Conservation (phyloP, 2,113 vertebrate species). For the Labrus mixtus region DNA sequence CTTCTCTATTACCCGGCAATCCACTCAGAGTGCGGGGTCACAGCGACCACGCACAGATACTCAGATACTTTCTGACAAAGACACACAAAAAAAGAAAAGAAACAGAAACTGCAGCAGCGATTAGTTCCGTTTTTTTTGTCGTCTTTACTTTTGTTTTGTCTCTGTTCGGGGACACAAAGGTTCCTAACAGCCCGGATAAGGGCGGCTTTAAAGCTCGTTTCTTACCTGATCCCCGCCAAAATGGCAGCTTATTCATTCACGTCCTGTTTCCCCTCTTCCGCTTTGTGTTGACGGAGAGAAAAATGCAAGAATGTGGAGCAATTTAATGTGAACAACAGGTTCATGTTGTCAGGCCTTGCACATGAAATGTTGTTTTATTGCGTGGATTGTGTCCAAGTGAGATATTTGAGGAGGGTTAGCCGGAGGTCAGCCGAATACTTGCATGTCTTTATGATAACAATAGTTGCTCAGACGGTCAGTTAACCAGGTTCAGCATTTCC, state of each 20-base stretch:
- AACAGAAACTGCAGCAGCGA: conserved; percentile 54
- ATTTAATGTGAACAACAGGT: conserved; percentile 35
- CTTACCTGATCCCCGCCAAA: conserved; percentile 30
- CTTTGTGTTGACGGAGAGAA: conserved; percentile 47
- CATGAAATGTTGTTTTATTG: conserved; percentile 26
- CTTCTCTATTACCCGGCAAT: conserved; percentile 70
- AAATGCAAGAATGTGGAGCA: conserved; percentile 54
- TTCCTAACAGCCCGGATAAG: conserved; percentile 32
- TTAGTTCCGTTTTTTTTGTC: conserved; percentile 63
- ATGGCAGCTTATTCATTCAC: conserved; percentile 49
- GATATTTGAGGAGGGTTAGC: conserved; percentile 71
- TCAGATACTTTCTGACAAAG: conserved; percentile 45
- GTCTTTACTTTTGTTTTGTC: conserved; percentile 53
- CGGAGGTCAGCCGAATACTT: conserved; percentile 72
- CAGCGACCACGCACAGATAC: conserved; percentile 40
- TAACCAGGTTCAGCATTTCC: conserved; percentile 30
- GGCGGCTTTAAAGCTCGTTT: conserved; percentile 39
- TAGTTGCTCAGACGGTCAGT: conserved; percentile 52
- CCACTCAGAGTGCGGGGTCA: conserved; percentile 70
- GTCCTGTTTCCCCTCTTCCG: conserved; percentile 18
- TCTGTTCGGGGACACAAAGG: conserved; percentile 39
- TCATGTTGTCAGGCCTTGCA: conserved; percentile 1
- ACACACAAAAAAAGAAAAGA: conserved; percentile 35
- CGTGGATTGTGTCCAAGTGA: conserved; percentile 32
- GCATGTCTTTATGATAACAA: conserved; percentile 68